Percentiles rank a stretch among this genome's conserved stretches.
These are phyloP conservation scores for Micromys minutus DNA, from an alignment of 2,113 vertebrate species.

Conservation along the genomic window DNA sequence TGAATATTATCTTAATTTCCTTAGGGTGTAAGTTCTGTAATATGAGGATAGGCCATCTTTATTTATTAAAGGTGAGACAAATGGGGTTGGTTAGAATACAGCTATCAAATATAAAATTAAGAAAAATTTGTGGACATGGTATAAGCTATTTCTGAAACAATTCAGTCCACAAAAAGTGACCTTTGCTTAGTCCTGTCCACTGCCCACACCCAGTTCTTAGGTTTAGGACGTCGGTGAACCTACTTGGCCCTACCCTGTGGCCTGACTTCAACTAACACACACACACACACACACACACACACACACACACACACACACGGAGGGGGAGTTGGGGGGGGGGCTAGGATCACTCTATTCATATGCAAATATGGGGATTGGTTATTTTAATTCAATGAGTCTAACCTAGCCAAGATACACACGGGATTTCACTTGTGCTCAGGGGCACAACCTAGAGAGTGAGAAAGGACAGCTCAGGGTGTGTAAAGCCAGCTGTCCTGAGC, in stretches of 20 bases:
- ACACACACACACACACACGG: background rate
- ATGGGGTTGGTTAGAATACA: background rate
- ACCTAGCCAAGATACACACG: background rate
- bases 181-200: background rate
- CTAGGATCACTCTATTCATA: background rate
- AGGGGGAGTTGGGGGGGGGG: too few relatives aligned
- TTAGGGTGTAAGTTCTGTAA: background rate
- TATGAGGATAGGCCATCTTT: background rate
- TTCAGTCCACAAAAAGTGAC: background rate
- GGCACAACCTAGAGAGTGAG: background rate
- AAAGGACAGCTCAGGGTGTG: background rate
- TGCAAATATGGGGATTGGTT: background rate
- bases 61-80: constrained; percentile 9
- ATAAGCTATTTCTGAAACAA: constrained; percentile 47
- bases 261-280: background rate
- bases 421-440: background rate
- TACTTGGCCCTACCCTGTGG: background rate
- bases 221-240: background rate
- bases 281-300: too few relatives aligned
- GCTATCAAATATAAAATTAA: background rate
- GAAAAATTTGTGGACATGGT: background rate
- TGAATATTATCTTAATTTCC: constrained; percentile 16
- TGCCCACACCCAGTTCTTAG: background rate
- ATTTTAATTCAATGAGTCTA: background rate
- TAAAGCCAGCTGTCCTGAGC: background rate